These are phyloP conservation scores for Sycophila sp. DNA, from an alignment of 1,140 invertebrate genomes.

Conservation along the genomic window DNA sequence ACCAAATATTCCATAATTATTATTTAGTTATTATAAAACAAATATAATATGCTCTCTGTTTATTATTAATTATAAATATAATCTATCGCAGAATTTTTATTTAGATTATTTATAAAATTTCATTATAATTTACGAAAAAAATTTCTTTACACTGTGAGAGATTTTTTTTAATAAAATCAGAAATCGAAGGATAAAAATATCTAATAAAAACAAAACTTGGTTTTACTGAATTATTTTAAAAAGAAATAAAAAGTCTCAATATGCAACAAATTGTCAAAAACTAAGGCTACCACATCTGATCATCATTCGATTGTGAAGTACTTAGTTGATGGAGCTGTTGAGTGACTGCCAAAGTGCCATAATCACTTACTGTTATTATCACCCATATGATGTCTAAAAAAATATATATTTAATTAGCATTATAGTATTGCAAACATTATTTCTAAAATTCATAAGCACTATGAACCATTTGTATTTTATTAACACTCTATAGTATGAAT, in stretches of 20 bases:
- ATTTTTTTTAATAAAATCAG: constrained; percentile 25
- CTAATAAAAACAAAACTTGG: constrained; percentile 18
- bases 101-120: constrained; percentile 23
- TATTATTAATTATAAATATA: constrained; percentile 27
- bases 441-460: background rate
- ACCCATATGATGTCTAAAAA: constrained; percentile 77
- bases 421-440: background rate
- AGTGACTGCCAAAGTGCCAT: constrained; percentile 75
- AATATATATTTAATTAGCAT: constrained; percentile 23
- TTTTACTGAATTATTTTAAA: constrained; percentile 24
- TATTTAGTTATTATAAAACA: constrained; percentile 5
- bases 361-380: constrained; percentile 74
- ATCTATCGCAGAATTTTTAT: constrained; percentile 25
- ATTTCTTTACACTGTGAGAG: constrained; percentile 22
- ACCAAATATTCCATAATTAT: constrained; percentile 11
- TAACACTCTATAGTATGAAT: too few relatives aligned
- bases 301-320: constrained; percentile 61
- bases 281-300: constrained; percentile 61
- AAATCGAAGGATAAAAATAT: constrained; percentile 26
- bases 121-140: constrained; percentile 21
- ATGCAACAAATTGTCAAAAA: constrained; percentile 34
- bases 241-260: constrained; percentile 2
- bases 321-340: constrained; percentile 74
- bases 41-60: constrained; percentile 21
- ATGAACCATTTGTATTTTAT: too few relatives aligned